Percentiles rank a stretch among this genome's conserved stretches.
These are phyloP conservation scores for Aricia artaxerxes DNA, from an alignment of 2,888 invertebrate species.

Conservation along the genomic window DNA sequence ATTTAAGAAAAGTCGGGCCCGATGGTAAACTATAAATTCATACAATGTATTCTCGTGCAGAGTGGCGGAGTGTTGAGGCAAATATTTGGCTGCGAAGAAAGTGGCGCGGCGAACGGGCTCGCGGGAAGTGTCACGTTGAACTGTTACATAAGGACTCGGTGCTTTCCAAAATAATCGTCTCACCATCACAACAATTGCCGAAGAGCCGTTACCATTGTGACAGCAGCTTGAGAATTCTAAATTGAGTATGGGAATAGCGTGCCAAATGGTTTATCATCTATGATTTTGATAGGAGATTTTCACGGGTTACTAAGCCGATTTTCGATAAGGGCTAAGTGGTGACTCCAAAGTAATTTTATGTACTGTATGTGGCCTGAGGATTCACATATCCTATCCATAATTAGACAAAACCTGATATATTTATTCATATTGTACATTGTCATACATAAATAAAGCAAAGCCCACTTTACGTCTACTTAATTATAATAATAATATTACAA, in stretches of 20 bases:
- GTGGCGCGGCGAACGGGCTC: conserved; percentile 71
- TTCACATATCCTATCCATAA: too few species aligned
- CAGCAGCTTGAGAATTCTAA: not conserved
- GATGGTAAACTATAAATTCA: conserved; percentile 24
- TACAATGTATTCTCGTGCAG: conserved; percentile 39
- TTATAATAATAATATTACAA: too few species aligned
- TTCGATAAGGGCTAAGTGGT: too few species aligned
- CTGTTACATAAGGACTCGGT: conserved; percentile 77
- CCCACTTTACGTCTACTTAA: too few species aligned
- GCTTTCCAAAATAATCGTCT: conserved; percentile 78
- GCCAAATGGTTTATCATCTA: not conserved
- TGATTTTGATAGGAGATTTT: not conserved
- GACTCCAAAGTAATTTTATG: too few species aligned
- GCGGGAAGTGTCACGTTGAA: conserved; percentile 76
- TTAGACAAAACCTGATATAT: too few species aligned
- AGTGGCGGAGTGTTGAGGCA: conserved; percentile 50
- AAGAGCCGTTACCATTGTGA: conserved; percentile 39
- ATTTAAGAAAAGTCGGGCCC: too few species aligned
- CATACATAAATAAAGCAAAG: too few species aligned
- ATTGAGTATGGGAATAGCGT: not conserved
- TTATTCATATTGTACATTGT: too few species aligned
- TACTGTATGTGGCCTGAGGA: too few species aligned
- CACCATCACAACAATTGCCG: conserved; percentile 64
- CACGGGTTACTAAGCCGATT: too few species aligned
- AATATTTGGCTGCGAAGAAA: conserved; percentile 72